Conservation (phyloP, 2,113 vertebrate species). For the Apteryx owenii region DNA sequence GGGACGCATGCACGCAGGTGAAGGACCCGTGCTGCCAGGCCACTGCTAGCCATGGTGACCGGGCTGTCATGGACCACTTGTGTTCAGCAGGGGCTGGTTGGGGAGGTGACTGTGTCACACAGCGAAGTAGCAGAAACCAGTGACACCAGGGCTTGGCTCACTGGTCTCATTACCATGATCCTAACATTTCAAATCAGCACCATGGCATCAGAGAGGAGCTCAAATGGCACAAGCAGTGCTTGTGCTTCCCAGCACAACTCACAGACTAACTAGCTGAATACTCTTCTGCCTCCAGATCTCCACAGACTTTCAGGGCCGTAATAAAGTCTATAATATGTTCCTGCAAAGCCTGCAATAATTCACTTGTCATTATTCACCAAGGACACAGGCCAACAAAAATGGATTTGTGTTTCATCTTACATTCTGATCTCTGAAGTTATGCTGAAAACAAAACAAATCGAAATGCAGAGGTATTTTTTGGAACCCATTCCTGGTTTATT, state of each 20-base stretch:
- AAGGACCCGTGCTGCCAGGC: not conserved
- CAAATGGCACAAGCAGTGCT: fast-evolving
- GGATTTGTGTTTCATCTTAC: slow-evolving; percentile 54
- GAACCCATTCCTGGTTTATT: not conserved
- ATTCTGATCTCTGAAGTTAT: slow-evolving; percentile 43
- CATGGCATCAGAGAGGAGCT: not conserved
- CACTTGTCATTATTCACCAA: slow-evolving; percentile 38
- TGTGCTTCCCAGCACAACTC: not conserved
- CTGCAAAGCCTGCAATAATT: slow-evolving; percentile 45
- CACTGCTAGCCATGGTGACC: fast-evolving
- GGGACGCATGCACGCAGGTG: fast-evolving
- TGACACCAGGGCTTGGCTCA: not conserved
- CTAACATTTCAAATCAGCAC: not conserved
- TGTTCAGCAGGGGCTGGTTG: fast-evolving
- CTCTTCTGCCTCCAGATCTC: slow-evolving; percentile 26
- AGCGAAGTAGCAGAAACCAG: not conserved
- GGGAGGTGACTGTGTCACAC: fast-evolving
- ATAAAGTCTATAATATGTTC: slow-evolving; percentile 14
- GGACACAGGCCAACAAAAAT: slow-evolving; percentile 49
- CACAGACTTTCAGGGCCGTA: not conserved
- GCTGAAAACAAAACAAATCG: slow-evolving; percentile 50
- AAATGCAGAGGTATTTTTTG: slow-evolving; percentile 26
- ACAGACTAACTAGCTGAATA: not conserved
- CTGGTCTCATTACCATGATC: not conserved
- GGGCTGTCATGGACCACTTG: fast-evolving